A percentile compares a stretch with the other conserved stretches of the same genome.
These are phyloP conservation scores for Rhombomys opimus DNA, from an alignment of 2,113 vertebrate species.

Conservation along the genomic window DNA sequence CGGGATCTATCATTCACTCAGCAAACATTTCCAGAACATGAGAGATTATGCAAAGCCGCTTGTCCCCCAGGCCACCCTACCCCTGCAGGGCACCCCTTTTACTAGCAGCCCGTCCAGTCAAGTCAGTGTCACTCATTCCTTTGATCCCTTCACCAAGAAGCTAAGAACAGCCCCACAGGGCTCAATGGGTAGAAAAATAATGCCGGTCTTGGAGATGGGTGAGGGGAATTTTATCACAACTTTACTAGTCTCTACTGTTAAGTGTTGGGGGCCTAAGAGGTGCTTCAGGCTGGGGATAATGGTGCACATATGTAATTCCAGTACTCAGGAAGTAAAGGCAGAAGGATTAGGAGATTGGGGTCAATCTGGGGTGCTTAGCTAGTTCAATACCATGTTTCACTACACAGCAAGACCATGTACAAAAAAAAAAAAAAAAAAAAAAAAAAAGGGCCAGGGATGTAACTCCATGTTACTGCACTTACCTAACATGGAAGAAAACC, in stretches of 20 bases:
- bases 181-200: not conserved
- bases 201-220: not conserved
- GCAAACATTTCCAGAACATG: not conserved
- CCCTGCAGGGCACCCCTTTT: not conserved
- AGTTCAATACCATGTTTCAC: not conserved
- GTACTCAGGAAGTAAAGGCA: not conserved
- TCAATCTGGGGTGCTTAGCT: not conserved
- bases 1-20: not conserved
- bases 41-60: not conserved
- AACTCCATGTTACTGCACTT: not conserved
- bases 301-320: not conserved
- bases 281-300: not conserved
- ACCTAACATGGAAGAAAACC: not conserved
- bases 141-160: not conserved
- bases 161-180: not conserved
- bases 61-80: not conserved
- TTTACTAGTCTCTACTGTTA: not conserved
- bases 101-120: too few relatives aligned
- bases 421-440: not conserved
- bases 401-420: not conserved
- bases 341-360: not conserved
- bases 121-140: not conserved
- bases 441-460: not conserved
- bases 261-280: not conserved
- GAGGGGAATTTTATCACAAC: not conserved